These are phyloP conservation scores for Xiphorhynchus elegans DNA, from an alignment of 2,113 vertebrate genomes.

Conservation along the genomic window DNA sequence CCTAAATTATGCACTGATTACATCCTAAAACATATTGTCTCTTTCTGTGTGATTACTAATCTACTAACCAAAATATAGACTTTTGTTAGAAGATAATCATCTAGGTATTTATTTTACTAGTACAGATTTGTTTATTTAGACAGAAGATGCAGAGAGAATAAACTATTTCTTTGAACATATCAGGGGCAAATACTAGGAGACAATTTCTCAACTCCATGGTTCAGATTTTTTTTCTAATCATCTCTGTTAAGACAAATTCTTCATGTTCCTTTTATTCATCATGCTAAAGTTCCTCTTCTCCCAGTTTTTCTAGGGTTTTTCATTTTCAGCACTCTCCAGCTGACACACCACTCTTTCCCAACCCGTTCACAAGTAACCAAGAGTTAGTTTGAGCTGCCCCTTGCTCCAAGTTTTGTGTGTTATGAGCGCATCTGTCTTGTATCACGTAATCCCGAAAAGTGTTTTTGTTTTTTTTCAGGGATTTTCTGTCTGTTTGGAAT, in stretches of 20 bases:
- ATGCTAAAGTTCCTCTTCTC: neutral
- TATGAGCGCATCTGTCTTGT: neutral
- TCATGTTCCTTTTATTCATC: neutral
- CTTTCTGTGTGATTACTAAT: neutral
- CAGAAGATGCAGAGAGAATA: neutral
- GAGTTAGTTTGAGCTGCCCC: neutral
- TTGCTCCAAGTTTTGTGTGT: neutral
- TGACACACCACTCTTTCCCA: neutral
- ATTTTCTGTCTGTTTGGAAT: neutral
- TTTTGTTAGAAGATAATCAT: neutral
- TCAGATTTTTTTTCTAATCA: neutral
- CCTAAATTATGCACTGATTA: neutral
- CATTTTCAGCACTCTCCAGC: neutral
- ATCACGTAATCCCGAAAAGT: neutral
- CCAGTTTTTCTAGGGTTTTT: neutral
- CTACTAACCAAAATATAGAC: neutral
- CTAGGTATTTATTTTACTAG: neutral
- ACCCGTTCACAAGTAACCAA: rapidly evolving
- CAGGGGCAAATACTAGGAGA: neutral
- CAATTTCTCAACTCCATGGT: neutral
- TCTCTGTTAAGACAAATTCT: neutral
- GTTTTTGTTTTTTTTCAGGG: neutral
- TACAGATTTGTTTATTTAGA: neutral
- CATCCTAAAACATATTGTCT: neutral
- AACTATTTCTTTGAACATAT: neutral